A percentile compares a stretch with the other conserved stretches of the same genome.
Evolutionary conservation across 2,888 invertebrate species (phyloP).

Genomic region (Tachina grossa): DNA sequence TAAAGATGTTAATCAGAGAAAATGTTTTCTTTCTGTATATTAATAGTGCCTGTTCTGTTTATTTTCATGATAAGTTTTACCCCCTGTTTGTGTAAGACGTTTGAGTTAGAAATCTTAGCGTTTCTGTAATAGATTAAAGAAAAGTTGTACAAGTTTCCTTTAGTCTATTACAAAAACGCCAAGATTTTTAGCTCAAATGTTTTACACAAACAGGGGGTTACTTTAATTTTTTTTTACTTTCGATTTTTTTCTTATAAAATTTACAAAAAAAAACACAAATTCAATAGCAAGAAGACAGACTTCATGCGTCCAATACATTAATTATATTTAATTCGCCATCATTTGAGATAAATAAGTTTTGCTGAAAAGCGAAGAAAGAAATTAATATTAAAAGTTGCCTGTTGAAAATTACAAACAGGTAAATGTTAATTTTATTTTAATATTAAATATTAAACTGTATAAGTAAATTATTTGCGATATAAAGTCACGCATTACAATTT

Average conservation of each 20-base stretch:
- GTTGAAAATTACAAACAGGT: constrained; percentile 58
- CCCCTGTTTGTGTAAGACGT: no score
- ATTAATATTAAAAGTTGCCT: constrained; percentile 16
- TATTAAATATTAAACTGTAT: constrained; percentile 30
- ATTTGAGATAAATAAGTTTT: background rate
- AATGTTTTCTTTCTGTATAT: background rate
- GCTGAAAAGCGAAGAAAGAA: background rate
- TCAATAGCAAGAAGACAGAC: background rate
- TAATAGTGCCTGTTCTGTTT: no score
- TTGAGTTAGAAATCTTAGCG: no score
- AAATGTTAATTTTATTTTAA: constrained; percentile 40
- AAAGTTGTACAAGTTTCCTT: no score
- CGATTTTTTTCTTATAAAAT: constrained; percentile 37
- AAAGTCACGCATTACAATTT: constrained; percentile 26
- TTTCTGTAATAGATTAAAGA: no score
- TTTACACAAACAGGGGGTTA: no score
- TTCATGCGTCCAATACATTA: constrained; percentile 55
- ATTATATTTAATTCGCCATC: constrained; percentile 49
- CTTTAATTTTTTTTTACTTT: background rate
- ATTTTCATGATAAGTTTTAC: no score
- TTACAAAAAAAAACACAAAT: constrained; percentile 24
- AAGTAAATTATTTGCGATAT: background rate
- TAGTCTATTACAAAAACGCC: no score
- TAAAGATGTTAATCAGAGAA: no score
- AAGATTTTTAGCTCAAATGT: no score